These are phyloP conservation scores for Morus bassanus DNA, from an alignment of 2,797 vertebrate species.

Conservation along the genomic window DNA sequence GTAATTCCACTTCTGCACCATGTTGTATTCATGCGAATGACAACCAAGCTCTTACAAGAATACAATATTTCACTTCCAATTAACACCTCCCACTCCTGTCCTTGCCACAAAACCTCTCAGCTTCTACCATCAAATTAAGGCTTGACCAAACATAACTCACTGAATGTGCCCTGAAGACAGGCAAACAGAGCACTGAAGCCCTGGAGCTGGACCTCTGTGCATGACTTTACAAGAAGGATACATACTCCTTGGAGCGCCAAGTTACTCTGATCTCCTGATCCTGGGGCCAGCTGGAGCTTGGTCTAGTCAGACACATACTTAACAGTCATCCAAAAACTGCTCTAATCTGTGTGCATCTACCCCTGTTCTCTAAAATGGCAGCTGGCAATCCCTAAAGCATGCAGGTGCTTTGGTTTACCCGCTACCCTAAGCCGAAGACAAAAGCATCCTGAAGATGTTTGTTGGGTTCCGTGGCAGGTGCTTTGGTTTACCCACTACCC, in stretches of 20 bases:
- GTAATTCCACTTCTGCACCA: not conserved
- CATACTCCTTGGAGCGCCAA: not conserved
- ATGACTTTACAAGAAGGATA: not conserved
- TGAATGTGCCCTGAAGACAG: not conserved
- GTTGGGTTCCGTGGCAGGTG: not conserved
- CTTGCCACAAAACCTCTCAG: not conserved
- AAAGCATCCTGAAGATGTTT: not conserved
- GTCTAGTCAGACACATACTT: not conserved
- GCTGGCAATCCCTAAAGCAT: not conserved
- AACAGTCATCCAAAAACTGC: not conserved
- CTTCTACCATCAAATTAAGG: not conserved
- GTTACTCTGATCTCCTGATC: not conserved
- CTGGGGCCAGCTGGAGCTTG: not conserved
- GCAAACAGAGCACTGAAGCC: not conserved
- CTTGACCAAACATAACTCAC: not conserved
- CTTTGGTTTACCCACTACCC: not conserved
- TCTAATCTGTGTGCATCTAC: not conserved
- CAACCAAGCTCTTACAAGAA: not conserved
- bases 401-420: not conserved
- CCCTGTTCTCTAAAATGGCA: not conserved
- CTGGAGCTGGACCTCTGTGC: not conserved
- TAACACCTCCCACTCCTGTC: not conserved
- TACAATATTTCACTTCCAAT: not conserved
- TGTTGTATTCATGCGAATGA: not conserved
- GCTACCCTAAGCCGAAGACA: not conserved